These are phyloP conservation scores for Saimiri boliviensis DNA, from an alignment of 2,113 vertebrate genomes.

Conservation along the genomic window DNA sequence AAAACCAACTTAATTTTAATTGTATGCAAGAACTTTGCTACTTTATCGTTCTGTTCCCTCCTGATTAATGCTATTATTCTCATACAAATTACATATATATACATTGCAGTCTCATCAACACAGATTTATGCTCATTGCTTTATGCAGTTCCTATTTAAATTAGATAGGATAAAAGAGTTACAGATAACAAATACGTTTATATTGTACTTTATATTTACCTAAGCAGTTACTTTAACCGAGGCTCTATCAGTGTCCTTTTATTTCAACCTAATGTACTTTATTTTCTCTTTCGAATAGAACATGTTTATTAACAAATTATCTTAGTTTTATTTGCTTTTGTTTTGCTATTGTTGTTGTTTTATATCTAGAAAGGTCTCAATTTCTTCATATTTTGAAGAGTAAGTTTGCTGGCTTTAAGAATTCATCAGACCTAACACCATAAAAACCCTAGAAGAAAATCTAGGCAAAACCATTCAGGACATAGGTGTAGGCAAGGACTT, in stretches of 20 bases:
- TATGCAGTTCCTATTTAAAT: constrained; percentile 20
- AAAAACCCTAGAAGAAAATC: too few relatives aligned
- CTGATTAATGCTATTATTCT: constrained; percentile 41
- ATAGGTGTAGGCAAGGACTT: too few relatives aligned
- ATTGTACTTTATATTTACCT: background rate
- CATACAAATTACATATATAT: constrained; percentile 40
- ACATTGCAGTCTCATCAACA: constrained; percentile 1
- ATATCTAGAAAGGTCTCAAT: background rate
- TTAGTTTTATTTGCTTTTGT: background rate
- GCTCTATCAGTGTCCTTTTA: background rate
- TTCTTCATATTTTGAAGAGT: background rate
- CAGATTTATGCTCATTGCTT: constrained; percentile 38
- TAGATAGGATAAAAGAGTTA: background rate
- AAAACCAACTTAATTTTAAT: constrained; percentile 39
- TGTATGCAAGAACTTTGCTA: background rate
- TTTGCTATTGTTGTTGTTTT: background rate
- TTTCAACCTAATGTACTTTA: background rate
- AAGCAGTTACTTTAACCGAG: background rate
- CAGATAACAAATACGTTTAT: background rate
- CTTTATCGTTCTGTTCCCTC: background rate
- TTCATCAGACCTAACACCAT: too few relatives aligned
- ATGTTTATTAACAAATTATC: background rate
- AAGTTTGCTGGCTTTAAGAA: background rate
- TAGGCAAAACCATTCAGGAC: too few relatives aligned
- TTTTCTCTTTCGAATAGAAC: background rate